These are phyloP conservation scores for Machimus atricapillus DNA, from an alignment of 2,888 invertebrate species.

Conservation along the genomic window DNA sequence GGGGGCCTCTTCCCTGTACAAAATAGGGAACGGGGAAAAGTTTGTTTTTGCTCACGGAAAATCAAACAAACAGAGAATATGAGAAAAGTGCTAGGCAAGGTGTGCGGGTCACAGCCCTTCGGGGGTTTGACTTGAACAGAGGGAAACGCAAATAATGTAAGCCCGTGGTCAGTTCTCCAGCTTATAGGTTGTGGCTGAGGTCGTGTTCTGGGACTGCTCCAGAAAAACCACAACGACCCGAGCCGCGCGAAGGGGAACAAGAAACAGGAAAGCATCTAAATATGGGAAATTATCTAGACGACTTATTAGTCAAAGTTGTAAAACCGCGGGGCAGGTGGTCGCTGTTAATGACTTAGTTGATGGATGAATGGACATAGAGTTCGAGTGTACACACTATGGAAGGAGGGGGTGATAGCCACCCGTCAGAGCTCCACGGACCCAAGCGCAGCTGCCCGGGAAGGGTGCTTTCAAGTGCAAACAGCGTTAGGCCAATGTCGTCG, in stretches of 20 bases:
- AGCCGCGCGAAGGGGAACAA: neutral
- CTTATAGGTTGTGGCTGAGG: neutral
- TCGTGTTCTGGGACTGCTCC: neutral
- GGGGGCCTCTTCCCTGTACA: neutral
- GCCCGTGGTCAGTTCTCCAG: neutral
- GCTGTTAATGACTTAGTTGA: neutral
- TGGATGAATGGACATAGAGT: neutral
- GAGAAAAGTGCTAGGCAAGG: neutral
- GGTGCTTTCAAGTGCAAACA: neutral
- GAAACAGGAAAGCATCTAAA: neutral
- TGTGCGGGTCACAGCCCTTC: neutral
- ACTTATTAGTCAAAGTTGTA: neutral
- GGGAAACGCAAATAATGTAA: neutral
- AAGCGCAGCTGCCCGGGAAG: neutral
- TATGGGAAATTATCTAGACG: neutral
- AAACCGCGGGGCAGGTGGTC: neutral
- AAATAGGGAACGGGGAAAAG: neutral
- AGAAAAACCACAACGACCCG: neutral
- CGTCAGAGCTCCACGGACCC: neutral
- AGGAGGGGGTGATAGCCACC: neutral
- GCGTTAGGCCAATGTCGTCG: neutral
- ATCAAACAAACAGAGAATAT: neutral
- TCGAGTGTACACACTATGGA: neutral
- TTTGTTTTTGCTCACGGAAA: constrained; percentile 12
- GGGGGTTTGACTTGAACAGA: neutral